These are phyloP conservation scores for Clamator glandarius DNA, from an alignment of 2,797 vertebrate species.

Conservation along the genomic window DNA sequence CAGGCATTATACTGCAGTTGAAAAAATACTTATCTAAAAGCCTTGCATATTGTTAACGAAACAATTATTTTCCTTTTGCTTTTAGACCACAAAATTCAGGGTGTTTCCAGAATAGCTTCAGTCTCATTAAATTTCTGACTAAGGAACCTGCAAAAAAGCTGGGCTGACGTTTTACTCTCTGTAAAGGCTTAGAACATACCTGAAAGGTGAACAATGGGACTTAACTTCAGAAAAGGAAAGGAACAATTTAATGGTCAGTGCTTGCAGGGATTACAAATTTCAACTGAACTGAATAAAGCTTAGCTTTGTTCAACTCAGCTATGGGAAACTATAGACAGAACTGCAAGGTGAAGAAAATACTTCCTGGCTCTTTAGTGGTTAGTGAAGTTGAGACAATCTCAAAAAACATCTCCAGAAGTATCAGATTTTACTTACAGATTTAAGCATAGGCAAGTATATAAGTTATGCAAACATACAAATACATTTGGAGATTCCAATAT, in stretches of 20 bases:
- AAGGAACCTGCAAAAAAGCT: background rate
- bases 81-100: background rate
- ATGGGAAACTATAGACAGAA: background rate
- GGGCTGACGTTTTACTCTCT: background rate
- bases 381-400: background rate
- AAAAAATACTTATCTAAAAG: background rate
- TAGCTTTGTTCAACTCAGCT: background rate
- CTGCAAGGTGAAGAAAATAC: background rate
- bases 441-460: background rate
- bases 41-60: background rate
- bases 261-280: background rate
- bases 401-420: background rate
- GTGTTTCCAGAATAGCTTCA: background rate
- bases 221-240: background rate
- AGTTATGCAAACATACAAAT: background rate
- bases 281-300: background rate
- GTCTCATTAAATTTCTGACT: background rate
- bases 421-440: background rate
- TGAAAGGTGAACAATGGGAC: background rate
- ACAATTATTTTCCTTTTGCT: background rate
- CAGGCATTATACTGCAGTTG: background rate
- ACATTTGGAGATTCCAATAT: background rate
- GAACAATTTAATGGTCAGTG: fast-evolving
- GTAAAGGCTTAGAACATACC: background rate
- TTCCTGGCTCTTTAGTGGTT: background rate